Conservation (phyloP, 2,888 invertebrate genomes). For the Apamea anceps region DNA sequence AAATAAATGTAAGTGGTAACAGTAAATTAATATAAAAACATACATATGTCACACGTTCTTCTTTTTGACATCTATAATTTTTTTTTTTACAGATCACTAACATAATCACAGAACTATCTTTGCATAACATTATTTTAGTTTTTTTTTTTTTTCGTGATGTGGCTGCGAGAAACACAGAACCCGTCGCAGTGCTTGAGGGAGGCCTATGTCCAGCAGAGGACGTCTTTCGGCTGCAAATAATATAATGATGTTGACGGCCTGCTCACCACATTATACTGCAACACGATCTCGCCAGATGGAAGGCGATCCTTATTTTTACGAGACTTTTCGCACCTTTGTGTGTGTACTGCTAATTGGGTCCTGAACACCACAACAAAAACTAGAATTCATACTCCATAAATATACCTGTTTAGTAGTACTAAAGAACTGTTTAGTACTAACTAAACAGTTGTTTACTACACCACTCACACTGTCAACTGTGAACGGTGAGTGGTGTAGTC, state of each 20-base stretch:
- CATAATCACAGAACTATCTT: background rate
- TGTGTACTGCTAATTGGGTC: background rate
- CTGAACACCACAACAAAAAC: background rate
- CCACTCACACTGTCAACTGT: background rate
- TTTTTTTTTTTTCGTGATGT: no score
- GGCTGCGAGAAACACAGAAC: background rate
- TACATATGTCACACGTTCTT: no score
- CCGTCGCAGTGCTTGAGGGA: background rate
- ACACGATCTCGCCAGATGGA: background rate
- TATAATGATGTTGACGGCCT: background rate
- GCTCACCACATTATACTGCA: background rate
- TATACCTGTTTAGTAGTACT: slow-evolving; percentile 17
- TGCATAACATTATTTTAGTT: background rate
- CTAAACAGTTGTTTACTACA: no score
- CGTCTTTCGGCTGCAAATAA: background rate
- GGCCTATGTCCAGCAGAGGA: background rate
- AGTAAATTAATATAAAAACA: no score
- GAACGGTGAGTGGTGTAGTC: background rate
- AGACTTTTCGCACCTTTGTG: no score
- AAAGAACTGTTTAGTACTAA: no score
- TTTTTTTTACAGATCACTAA: background rate
- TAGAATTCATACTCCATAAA: slow-evolving; percentile 14
- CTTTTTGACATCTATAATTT: no score
- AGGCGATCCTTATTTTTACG: background rate
- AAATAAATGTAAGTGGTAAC: no score